Base-by-base conservation (phyloP, 2,797 vertebrate genomes). In the Chloroceryle inda region DNA sequence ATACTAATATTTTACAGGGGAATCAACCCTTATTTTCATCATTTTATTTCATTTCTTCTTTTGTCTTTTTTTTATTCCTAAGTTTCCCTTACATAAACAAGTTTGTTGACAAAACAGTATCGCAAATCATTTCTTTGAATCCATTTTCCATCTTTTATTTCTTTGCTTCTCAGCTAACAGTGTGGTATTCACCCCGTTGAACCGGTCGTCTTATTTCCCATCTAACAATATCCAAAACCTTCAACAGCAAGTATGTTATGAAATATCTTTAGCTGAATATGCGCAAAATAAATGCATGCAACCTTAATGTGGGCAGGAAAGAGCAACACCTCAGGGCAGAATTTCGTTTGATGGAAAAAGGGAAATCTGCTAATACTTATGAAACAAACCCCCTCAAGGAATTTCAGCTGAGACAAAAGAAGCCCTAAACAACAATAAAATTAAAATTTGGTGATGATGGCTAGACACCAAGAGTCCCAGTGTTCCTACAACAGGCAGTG, bases 371-470 rank as follows among this genome's bases (percentile, higher is more conserved):
- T 75, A 64, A 76, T 53, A 47, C 49, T 92, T 91, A 94, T 11
- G 66, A 95, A 95, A 92, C 53, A 89, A 89, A 20, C 20, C 5
- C 72, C 92, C 76, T 90, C 66, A 40, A 91, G 85, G 69, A 81
- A 94, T 19, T 75, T 78, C 69, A 76, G 58, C 1, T 47, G 69
- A 92, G 47, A 93, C 73, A 92, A 94, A 94, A 88, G 80, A 88
- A 94, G 78, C 66, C 35, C 85, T 78, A 85, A 50, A 66, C 37
- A 95, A 84, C 66, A 94, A 88, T 68, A 76, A 94, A 87, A 91
- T 88, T 69, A 92, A 92, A 69, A 84, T 90, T 76, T 93, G 88
- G 92, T 66, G 76, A 47, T 63, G 58, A 58, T 22, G 24, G 42
- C 53, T 44, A 67, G 27, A 53, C 0, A 23, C 62, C 85, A 84